These are phyloP conservation scores for Triops longicaudatus DNA, from an alignment of 1,140 invertebrate species.

Conservation along the genomic window DNA sequence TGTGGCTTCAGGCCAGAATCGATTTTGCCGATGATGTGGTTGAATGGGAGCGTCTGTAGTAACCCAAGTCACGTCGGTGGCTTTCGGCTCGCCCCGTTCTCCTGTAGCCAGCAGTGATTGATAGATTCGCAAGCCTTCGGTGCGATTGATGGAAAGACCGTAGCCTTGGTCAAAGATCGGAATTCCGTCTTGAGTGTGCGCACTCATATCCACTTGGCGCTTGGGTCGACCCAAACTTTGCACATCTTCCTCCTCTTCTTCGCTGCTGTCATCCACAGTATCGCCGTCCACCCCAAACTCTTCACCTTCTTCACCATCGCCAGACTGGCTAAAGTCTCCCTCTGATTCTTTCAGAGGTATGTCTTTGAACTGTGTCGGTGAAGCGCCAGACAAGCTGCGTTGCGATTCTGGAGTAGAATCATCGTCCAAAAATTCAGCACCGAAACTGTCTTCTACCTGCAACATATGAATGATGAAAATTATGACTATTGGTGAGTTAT, in stretches of 20 bases:
- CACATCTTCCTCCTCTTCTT: conserved; percentile 18
- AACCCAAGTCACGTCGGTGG: conserved; percentile 20
- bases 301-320: conserved; percentile 1
- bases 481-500: too few species aligned
- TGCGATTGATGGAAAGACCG: conserved; percentile 27
- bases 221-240: conserved; percentile 8
- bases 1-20: conserved; percentile 26
- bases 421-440: neutral
- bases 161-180: conserved; percentile 29
- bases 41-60: conserved; percentile 26
- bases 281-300: neutral
- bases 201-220: conserved; percentile 29
- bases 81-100: conserved; percentile 19
- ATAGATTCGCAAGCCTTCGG: conserved; percentile 28
- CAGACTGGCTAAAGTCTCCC: neutral
- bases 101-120: conserved; percentile 26
- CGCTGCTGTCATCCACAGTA: neutral
- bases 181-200: conserved; percentile 29
- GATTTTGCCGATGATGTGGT: conserved; percentile 28
- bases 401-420: neutral
- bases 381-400: neutral
- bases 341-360: neutral
- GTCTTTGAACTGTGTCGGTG: neutral
- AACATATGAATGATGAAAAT: neutral
- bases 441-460: neutral